Evolutionary conservation across 2,797 vertebrate species (phyloP).

Genomic region (Leptodactylus fallax): DNA sequence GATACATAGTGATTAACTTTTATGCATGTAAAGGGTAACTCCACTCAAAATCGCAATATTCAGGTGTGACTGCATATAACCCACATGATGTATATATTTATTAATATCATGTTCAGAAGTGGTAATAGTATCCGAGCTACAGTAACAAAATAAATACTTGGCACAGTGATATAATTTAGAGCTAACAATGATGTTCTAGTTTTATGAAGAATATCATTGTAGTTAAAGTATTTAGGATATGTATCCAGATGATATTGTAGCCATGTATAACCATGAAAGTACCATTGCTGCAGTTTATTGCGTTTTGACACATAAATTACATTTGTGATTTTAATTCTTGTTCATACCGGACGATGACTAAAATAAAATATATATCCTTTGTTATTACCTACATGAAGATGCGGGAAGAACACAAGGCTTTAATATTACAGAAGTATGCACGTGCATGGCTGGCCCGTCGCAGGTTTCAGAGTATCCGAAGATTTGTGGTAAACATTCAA

Average conservation of each 20-base stretch:
- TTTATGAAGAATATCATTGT: no score
- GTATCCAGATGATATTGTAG: no score
- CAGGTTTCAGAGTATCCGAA: constrained; percentile 90
- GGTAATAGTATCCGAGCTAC: no score
- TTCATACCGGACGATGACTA: not conserved
- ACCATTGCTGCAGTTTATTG: no score
- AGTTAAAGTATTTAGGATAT: no score
- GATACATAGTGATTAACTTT: not conserved
- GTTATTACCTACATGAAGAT: constrained; percentile 76
- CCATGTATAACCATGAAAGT: no score
- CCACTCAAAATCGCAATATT: not conserved
- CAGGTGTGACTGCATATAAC: not conserved
- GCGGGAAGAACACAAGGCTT: constrained; percentile 88
- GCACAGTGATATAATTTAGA: no score
- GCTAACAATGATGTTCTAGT: no score
- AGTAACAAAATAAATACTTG: no score
- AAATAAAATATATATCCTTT: not conserved
- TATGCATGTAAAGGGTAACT: no score
- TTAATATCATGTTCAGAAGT: no score
- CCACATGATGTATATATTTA: no score
- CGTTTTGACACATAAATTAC: not conserved
- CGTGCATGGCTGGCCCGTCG: constrained; percentile 93
- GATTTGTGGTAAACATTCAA: constrained; percentile 93
- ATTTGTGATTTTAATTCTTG: not conserved
- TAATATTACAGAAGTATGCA: constrained; percentile 92